Evolutionary conservation across 2,113 vertebrate genomes (phyloP), one percentile per base, ranked within the genome.

Genomic region (Promerops cafer): DNA sequence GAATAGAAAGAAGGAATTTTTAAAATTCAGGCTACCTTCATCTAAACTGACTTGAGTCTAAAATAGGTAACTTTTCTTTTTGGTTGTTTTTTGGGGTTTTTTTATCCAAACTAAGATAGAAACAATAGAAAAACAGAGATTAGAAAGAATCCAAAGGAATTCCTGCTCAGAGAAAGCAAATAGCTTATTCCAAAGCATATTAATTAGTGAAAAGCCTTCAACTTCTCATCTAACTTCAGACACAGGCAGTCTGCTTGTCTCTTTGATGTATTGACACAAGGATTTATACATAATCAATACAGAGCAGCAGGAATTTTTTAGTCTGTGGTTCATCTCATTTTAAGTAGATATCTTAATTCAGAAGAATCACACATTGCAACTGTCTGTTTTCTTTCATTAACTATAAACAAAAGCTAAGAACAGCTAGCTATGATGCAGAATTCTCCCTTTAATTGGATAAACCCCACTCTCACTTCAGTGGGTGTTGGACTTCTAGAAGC

Each of bases 261-360:
- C 74, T 82, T 90, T 87, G 70, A 83, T 52, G 21, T 64, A 88
- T 47, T 68, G 84, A 93, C 52, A 78, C 1, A 18, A 84, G 60
- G 42, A 70, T 87, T 91, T 84, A 57, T 66, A 78, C 39, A 60
- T 72, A 94, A 83, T 83, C 86, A 88, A 94, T 92, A 88, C 2
- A n/a, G 17, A 80, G 20, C 59, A 93, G 24, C 18, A 70, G 18
- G 8, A 85, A 66, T 54, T 92, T 92, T 94, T 93, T 63, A 82
- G 42, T 35, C 59, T 90, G 52, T 78, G 37, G 53, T 89, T 94
- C 71, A 79, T 84, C 24, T 87, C 28, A 63, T 66, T 23, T 83
- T 49, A 78, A 84, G 35, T 54, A 79, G 31, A 30, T 68, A 35
- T 19, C 40, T 69, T 80, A 45, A 28, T 84, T 91, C 23, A 64